Conservation (phyloP, 1,140 invertebrate species). For the Drosophila nebulosa region DNA sequence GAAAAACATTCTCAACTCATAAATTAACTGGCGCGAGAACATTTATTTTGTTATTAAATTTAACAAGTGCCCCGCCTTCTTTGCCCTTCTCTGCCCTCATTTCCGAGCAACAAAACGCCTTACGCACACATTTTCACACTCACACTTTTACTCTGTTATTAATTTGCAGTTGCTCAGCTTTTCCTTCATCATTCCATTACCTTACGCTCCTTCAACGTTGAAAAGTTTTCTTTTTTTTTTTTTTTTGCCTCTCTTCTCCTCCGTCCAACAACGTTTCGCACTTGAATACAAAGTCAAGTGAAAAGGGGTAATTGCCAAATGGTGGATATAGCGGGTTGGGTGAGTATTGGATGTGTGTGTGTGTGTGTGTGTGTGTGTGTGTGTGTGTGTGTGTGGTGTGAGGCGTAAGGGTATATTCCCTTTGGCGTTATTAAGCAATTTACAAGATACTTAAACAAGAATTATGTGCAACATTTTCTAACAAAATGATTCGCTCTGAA, state of each 20-base stretch:
- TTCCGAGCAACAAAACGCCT: background rate
- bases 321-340: background rate
- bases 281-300: conserved; percentile 66
- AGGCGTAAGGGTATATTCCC: conserved; percentile 39
- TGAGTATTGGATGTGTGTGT: background rate
- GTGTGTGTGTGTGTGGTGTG: conserved; percentile 19
- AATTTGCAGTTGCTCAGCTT: conserved; percentile 54
- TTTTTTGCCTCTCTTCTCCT: background rate
- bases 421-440: conserved; percentile 80
- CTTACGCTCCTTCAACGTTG: too few species aligned
- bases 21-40: conserved; percentile 68
- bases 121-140: conserved; percentile 20
- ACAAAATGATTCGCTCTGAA: conserved; percentile 77
- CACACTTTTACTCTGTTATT: conserved; percentile 42
- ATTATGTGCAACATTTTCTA: conserved; percentile 80
- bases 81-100: background rate
- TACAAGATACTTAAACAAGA: conserved; percentile 80
- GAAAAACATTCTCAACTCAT: conserved; percentile 59
- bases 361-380: conserved; percentile 16
- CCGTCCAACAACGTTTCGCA: conserved; percentile 54
- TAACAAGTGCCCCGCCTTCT: background rate
- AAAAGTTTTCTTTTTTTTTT: conserved; percentile 9
- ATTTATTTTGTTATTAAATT: conserved; percentile 79
- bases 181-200: background rate
- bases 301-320: conserved; percentile 50